These are phyloP conservation scores for Sorex fumeus DNA, from an alignment of 2,113 vertebrate species.

Conservation along the genomic window DNA sequence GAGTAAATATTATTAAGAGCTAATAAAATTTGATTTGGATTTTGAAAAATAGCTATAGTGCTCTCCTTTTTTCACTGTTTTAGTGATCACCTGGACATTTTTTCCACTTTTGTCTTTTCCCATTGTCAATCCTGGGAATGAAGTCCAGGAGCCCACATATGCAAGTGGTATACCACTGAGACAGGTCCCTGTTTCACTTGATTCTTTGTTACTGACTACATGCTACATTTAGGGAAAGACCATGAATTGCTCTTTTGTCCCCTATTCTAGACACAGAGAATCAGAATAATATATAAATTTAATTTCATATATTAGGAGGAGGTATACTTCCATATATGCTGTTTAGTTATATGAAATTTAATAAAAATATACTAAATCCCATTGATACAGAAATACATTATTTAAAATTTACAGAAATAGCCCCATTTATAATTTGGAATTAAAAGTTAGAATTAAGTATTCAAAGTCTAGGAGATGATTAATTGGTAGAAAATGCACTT, in stretches of 20 bases:
- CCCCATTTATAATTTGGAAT: slow-evolving; percentile 28
- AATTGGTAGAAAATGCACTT: neutral
- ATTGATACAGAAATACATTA: neutral
- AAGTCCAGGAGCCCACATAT: too few relatives aligned
- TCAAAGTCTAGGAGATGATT: neutral
- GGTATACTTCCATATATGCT: neutral
- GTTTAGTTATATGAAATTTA: neutral
- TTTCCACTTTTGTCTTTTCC: neutral
- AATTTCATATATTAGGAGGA: slow-evolving; percentile 1
- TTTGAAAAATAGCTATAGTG: neutral
- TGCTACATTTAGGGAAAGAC: neutral
- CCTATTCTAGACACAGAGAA: neutral
- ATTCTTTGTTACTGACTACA: neutral
- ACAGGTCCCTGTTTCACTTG: too few relatives aligned
- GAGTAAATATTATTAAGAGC: neutral
- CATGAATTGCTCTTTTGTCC: neutral
- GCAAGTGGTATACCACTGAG: too few relatives aligned
- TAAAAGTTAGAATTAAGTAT: neutral
- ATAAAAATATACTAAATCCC: neutral
- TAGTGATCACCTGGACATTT: neutral
- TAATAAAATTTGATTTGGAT: slow-evolving; percentile 17
- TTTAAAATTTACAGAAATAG: neutral
- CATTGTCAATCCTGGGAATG: too few relatives aligned
- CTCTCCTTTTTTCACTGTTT: neutral
- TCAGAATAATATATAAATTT: neutral